These are phyloP conservation scores for Melipona quadrifasciata DNA, from an alignment of 1,140 invertebrate species.

Conservation along the genomic window DNA sequence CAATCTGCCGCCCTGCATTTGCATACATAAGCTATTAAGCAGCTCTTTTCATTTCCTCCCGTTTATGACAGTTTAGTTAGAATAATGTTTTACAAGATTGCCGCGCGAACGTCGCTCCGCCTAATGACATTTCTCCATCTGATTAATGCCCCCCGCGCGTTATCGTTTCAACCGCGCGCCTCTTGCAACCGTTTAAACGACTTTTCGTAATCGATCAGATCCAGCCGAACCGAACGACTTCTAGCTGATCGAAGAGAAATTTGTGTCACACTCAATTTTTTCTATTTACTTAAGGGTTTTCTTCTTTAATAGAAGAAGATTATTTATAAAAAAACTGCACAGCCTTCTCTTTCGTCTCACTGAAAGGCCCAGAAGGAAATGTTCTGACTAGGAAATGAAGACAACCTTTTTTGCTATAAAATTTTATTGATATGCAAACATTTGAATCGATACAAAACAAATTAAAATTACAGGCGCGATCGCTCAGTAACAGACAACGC, in stretches of 20 bases:
- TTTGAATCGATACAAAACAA: no score
- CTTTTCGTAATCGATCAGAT: background rate
- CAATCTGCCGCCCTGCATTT: conserved; percentile 80
- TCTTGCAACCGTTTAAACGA: conserved; percentile 4
- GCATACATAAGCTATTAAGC: conserved; percentile 83
- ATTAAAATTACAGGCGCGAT: no score
- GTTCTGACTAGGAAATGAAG: no score
- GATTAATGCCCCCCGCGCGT: conserved; percentile 76
- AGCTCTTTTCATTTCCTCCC: conserved; percentile 83
- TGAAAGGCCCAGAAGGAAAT: no score
- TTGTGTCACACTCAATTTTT: no score
- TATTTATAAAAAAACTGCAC: no score
- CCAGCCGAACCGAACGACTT: background rate
- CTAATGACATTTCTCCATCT: conserved; percentile 74
- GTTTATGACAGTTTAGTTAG: conserved; percentile 83
- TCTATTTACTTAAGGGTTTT: no score
- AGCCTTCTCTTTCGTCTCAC: no score
- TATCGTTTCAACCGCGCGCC: conserved; percentile 22
- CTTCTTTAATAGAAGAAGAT: no score
- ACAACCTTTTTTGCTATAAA: no score
- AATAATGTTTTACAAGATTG: conserved; percentile 82
- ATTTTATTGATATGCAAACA: no score
- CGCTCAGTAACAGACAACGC: no score
- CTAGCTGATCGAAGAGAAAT: background rate
- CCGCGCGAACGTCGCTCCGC: conserved; percentile 74